Evolutionary conservation across 2,113 vertebrate genomes (phyloP).

Genomic region (Spea multiplicata): DNA sequence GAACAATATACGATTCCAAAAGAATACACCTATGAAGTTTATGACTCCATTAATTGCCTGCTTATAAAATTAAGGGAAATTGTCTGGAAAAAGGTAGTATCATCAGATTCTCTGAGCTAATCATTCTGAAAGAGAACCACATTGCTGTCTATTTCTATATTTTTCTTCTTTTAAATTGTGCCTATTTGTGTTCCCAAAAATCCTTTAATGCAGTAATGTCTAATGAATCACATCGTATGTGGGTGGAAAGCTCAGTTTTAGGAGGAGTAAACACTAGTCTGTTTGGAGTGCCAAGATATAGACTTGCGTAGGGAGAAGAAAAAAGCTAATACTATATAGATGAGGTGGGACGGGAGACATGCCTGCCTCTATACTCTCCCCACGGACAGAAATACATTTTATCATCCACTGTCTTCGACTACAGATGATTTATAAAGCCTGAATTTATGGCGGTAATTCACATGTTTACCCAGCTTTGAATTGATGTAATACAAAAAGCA

Average conservation of each 20-base stretch:
- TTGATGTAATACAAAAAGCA: not conserved
- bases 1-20: no score
- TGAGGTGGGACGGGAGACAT: slow-evolving; percentile 33
- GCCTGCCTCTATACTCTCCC: not conserved
- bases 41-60: no score
- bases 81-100: not conserved
- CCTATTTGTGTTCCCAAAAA: not conserved
- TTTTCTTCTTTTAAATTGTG: not conserved
- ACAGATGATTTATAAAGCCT: slow-evolving; percentile 32
- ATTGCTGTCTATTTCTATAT: no score
- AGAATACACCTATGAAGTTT: no score
- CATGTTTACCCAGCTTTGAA: slow-evolving; percentile 25
- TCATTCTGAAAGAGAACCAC: not conserved
- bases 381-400: slow-evolving; percentile 21
- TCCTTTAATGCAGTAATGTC: no score
- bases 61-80: not conserved
- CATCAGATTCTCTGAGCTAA: not conserved
- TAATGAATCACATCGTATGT: no score
- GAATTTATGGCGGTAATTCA: slow-evolving; percentile 21
- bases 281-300: slow-evolving; percentile 35
- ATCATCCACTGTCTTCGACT: slow-evolving; percentile 26
- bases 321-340: slow-evolving; percentile 34
- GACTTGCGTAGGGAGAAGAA: slow-evolving; percentile 24
- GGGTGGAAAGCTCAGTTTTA: no score
- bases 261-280: not conserved